These are phyloP conservation scores for Andricus curvator DNA, from an alignment of 2,888 invertebrate species.

Conservation along the genomic window DNA sequence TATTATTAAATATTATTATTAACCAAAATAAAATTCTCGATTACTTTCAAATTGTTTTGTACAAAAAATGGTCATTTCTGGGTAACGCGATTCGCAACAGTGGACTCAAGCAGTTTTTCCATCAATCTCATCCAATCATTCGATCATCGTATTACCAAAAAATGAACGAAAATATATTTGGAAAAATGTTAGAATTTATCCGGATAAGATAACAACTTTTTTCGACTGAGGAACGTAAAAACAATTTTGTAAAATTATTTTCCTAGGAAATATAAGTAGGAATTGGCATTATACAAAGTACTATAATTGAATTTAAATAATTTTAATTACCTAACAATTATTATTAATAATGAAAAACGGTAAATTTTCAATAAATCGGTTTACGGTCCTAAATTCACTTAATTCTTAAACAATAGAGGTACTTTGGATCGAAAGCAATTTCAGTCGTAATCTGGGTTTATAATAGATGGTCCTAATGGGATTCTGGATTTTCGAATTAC, in stretches of 20 bases:
- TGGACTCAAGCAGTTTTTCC: slow-evolving; percentile 66
- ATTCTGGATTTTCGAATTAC: slow-evolving; percentile 13
- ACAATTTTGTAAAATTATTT: slow-evolving; percentile 1
- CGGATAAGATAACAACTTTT: background rate
- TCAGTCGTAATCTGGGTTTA: background rate
- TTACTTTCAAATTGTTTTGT: too few species aligned
- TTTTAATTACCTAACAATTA: background rate
- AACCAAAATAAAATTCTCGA: too few species aligned
- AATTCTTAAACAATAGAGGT: background rate
- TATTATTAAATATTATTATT: too few species aligned
- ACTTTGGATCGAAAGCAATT: background rate
- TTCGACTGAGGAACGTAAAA: slow-evolving; percentile 36
- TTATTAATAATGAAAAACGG: background rate
- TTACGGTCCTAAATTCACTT: background rate
- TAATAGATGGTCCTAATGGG: slow-evolving; percentile 28
- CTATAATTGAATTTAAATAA: too few species aligned
- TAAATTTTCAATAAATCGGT: background rate
- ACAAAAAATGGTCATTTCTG: slow-evolving; percentile 49
- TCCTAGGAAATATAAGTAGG: background rate
- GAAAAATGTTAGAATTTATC: background rate
- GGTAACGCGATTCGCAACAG: slow-evolving; percentile 63
- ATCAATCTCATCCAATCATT: slow-evolving; percentile 45
- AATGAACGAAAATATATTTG: slow-evolving; percentile 4
- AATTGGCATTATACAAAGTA: too few species aligned
- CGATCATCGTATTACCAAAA: slow-evolving; percentile 44